phyloP scores from a whole-genome alignment of 1,140 invertebrate species.

The Coenobita brevimanus region DNA sequence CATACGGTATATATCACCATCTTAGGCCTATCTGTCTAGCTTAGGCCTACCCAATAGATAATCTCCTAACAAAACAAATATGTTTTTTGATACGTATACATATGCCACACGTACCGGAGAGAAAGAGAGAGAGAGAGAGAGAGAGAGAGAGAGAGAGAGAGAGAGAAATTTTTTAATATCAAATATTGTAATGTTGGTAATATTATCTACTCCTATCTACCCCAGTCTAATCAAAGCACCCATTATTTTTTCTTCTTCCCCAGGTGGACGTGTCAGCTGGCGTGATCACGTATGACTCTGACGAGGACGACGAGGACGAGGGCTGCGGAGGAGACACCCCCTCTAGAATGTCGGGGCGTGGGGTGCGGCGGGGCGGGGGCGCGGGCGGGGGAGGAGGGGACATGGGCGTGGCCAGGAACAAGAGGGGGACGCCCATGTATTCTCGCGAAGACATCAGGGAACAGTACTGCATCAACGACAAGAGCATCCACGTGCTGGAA shows the following conservation, averaged over 20 bases:
- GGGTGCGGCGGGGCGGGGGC: conserved; percentile 45
- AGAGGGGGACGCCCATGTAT: conserved; percentile 80
- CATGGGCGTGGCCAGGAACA: conserved; percentile 70
- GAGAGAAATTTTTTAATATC: too few species aligned
- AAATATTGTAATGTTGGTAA: too few species aligned
- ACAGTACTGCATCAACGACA: conserved; percentile 93
- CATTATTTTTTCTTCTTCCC: not conserved
- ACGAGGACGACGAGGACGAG: conserved; percentile 67
- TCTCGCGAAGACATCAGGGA: conserved; percentile 91
- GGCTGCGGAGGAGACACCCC: conserved; percentile 63
- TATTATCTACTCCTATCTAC: too few species aligned
- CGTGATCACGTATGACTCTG: conserved; percentile 70
- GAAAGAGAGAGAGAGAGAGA: too few species aligned
- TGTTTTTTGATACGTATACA: too few species aligned
- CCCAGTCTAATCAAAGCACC: too few species aligned
- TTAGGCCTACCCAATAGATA: too few species aligned
- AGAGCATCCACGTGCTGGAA: conserved; percentile 90
- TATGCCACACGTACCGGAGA: too few species aligned
- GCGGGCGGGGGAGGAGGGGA: conserved; percentile 56
- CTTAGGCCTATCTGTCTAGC: too few species aligned
- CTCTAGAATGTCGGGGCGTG: conserved; percentile 57
- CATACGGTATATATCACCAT: too few species aligned
- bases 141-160: too few species aligned
- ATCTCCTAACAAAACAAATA: too few species aligned
- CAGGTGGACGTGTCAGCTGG: conserved; percentile 62